Evolutionary conservation across 1,140 invertebrate genomes (phyloP).

Genomic region (Drosophila nikananu): DNA sequence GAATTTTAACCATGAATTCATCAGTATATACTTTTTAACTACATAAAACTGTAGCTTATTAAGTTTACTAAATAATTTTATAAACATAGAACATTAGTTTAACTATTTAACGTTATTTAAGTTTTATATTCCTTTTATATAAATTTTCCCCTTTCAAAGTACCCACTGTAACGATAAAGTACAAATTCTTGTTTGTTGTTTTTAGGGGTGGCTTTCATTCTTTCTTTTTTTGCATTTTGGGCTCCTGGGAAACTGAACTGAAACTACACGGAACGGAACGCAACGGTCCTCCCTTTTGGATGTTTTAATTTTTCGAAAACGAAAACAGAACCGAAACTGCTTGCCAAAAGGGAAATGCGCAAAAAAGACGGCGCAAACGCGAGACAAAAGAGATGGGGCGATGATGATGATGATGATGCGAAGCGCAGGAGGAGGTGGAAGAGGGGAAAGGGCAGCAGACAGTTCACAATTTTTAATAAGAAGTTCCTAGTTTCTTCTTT

Average conservation of each 20-base stretch:
- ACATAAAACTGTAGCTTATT: too few species aligned
- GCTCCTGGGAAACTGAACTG: constrained; percentile 44
- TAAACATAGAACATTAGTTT: neutral
- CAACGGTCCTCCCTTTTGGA: constrained; percentile 38
- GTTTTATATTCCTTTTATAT: neutral
- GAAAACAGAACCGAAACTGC: constrained; percentile 66
- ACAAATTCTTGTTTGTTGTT: constrained; percentile 62
- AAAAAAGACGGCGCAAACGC: constrained; percentile 82
- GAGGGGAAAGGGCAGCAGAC: constrained; percentile 16
- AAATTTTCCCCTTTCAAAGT: neutral
- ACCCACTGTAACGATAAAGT: constrained; percentile 12
- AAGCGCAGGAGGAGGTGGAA: constrained; percentile 32
- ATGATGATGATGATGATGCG: constrained; percentile 42
- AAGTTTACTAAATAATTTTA: neutral
- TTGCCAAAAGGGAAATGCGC: constrained; percentile 64
- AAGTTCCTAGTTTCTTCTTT: neutral
- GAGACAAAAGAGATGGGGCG: constrained; percentile 66
- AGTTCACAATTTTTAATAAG: constrained; percentile 20
- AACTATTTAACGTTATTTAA: neutral
- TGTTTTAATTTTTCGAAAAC: constrained; percentile 66
- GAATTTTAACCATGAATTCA: neutral
- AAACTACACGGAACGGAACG: constrained; percentile 13
- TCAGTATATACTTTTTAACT: neutral
- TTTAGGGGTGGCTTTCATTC: constrained; percentile 59
- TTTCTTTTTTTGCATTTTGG: constrained; percentile 31